Conservation (phyloP, 2,888 invertebrate species). For the Matsumyia berberina region DNA sequence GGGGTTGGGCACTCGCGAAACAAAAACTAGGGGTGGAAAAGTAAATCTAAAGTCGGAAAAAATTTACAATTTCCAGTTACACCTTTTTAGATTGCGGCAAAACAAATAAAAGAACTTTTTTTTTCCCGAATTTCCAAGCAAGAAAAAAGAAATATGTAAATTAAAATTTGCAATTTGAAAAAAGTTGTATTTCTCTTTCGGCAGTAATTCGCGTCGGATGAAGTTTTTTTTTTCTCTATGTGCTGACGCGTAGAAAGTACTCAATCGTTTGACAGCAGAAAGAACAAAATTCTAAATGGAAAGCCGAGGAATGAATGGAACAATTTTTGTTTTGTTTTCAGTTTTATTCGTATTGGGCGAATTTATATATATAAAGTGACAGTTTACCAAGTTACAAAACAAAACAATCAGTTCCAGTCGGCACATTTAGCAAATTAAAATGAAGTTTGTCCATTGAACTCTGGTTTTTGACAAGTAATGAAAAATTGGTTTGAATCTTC, state of each 20-base stretch:
- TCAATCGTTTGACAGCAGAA: conserved; percentile 56
- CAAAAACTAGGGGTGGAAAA: neutral
- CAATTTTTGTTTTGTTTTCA: conserved; percentile 31
- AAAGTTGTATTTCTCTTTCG: conserved; percentile 39
- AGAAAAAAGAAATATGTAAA: conserved; percentile 1
- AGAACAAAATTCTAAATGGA: conserved; percentile 47
- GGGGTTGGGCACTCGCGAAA: conserved; percentile 69
- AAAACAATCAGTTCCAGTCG: conserved; percentile 56
- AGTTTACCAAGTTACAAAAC: conserved; percentile 46
- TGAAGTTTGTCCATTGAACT: conserved; percentile 20
- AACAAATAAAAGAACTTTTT: conserved; percentile 5
- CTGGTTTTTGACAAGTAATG: conserved; percentile 12
- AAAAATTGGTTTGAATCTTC: conserved; percentile 1
- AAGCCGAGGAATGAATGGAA: conserved; percentile 50
- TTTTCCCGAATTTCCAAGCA: neutral
- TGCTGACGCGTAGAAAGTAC: conserved; percentile 58
- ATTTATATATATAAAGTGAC: conserved; percentile 41
- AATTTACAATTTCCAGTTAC: neutral
- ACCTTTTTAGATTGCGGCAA: neutral
- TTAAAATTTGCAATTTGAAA: conserved; percentile 41
- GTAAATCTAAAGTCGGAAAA: conserved; percentile 2
- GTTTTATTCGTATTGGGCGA: conserved; percentile 9
- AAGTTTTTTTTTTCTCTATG: conserved; percentile 21
- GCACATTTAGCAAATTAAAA: conserved; percentile 33
- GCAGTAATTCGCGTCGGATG: conserved; percentile 68